Evolutionary conservation across 2,113 vertebrate species (phyloP).

Genomic region (Phalacrocorax aristotelis): DNA sequence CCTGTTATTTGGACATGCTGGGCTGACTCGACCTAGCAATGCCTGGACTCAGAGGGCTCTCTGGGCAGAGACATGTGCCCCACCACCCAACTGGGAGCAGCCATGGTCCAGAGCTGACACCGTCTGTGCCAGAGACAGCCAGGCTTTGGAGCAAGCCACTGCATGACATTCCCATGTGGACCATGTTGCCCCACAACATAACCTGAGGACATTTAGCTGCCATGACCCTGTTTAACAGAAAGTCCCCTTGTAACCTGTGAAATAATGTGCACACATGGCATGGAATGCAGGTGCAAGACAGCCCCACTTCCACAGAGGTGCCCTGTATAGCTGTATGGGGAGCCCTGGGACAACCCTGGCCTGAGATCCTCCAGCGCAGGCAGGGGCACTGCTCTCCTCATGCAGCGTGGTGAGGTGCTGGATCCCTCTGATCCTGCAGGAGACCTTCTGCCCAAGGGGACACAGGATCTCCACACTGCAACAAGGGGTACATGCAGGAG

Average conservation of each 20-base stretch:
- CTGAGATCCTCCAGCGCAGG: neutral
- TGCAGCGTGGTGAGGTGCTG: neutral
- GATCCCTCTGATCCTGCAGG: neutral
- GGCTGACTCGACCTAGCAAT: neutral
- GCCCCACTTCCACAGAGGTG: neutral
- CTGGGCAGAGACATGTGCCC: neutral
- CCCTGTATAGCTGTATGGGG: rapidly evolving
- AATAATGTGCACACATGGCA: neutral
- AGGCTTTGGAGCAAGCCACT: neutral
- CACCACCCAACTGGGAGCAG: neutral
- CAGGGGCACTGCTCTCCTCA: neutral
- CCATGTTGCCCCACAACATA: rapidly evolving
- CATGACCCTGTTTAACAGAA: neutral
- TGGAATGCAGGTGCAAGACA: neutral
- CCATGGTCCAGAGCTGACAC: neutral
- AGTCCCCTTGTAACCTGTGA: neutral
- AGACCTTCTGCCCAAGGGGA: neutral
- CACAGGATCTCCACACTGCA: rapidly evolving
- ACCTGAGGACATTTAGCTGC: neutral
- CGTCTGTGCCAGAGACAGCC: rapidly evolving
- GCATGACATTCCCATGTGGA: neutral
- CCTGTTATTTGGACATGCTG: neutral
- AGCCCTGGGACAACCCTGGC: neutral
- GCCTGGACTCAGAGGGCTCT: neutral
- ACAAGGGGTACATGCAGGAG: neutral